Evolutionary conservation across 1,140 invertebrate species (phyloP), one percentile per base, ranked within the genome.

Genomic region (Lasaia peninsularis): DNA sequence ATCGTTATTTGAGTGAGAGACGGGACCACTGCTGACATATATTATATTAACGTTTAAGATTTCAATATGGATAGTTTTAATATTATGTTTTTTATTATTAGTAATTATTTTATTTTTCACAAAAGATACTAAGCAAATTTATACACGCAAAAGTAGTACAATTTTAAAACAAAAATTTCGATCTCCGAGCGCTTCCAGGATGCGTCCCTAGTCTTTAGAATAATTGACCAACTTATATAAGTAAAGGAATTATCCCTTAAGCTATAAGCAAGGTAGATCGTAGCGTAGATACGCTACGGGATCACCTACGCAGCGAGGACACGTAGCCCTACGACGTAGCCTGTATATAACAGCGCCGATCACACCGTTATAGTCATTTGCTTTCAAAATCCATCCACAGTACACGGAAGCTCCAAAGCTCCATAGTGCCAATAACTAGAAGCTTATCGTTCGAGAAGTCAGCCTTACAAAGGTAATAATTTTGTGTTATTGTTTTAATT

Each of bases 341-440:
- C 40, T 10, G 56, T 85, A 85, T 85, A 85, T 75, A 85, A 85
- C 65, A 21, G 67, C 69, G 71, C 48, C 61, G 51, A 59, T 58
- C 66, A 53, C 63, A 54, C 60, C 60, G 58, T 58, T 65, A 57
- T 70, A 68, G 69, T 77, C 81, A 85, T 85, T 84, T 85, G 76
- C 75, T 69, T 80, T 75, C 71, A 69, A 71, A 69, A 67, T 69
- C 71, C 76, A 77, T 68, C 75, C 56, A 67, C 63, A 44, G 40
- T 44, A 69, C 64, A 65, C 75, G 65, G 69, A 78, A 76, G 67
- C 61, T 56, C 50, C 52, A 35, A 52, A 61, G 64, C 44, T 62
- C 31, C 20, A 28, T 33, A 54, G 52, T 16, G 55, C 24, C 51
- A 21, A 40, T 16, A 40, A 24, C 34, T 44, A 11, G 16, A 11